Base-by-base conservation (phyloP, 2,888 invertebrate species). In the Drosophila nigricruria region DNA sequence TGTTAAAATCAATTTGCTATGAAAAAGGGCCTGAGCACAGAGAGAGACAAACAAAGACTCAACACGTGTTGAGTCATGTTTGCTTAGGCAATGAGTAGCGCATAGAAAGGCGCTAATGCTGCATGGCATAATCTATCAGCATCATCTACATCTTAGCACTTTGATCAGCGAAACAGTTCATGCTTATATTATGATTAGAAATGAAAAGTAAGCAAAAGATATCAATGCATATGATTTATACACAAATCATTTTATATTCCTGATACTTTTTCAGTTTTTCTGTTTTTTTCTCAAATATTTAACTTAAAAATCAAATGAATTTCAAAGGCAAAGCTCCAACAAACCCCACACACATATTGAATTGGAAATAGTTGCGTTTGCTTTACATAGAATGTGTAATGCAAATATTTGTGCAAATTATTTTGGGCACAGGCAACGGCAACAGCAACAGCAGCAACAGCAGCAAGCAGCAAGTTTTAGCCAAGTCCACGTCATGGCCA, bases 371-470 rank as follows among this genome's bases (percentile, higher is more conserved):
- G 34, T 36, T 58, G 36, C 5, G 34, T 53, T 42, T 47, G 43
- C 52, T 32, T 56, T 34, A 30, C 47, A 47, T 23, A 56, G 63
- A 59, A 60, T 60, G 50, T 60, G 50, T 53, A 53, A 60, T 52
- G 70, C 56, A 57, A 70, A 64, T 64, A 59, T 76, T 74, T 76
- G 70, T 49, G 59, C 47, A 70, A 70, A 54, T 57, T 73, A 63
- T 57, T 70, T 49, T 49, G 56, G 42, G 40, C 53, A 56, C 25
- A 36, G 34, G 34, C 6, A 45, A n/a, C 43, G 27, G 12, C 30
- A 64, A 38, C 40, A 50, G 50, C 27, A 18, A 23, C 14, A 20
- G 42, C 36, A n/a, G 42, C 9, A 1, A 42, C 14, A 34, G 50
- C 14, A 16, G 49, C 12, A 18, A 20, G 32, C 18, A 30, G 45